Evolutionary conservation across 92 coral and sea anemone species (phyloP).

Genomic region (Epizoanthus fatuus): DNA sequence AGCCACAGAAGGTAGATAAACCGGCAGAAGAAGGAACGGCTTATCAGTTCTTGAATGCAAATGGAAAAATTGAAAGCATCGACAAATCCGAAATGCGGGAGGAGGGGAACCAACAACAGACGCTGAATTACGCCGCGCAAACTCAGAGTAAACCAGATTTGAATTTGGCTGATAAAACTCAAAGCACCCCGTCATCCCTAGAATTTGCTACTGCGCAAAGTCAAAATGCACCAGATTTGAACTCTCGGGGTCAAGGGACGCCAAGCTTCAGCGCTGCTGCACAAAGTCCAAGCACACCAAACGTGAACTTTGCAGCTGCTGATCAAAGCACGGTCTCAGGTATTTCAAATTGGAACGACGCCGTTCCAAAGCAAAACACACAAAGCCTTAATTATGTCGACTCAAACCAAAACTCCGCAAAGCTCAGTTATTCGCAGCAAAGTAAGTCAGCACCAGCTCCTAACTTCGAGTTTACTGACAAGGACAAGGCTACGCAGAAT

Average conservation of each 20-base stretch:
- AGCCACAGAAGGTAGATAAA: background rate
- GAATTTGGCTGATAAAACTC: background rate
- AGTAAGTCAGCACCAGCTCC: background rate
- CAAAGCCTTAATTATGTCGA: constrained; percentile 3
- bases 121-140: background rate
- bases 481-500: background rate
- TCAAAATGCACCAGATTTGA: background rate
- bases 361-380: background rate
- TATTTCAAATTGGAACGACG: background rate
- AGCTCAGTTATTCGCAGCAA: constrained; percentile 32
- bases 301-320: background rate
- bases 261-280: background rate
- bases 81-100: constrained; percentile 8
- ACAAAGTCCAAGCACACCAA: constrained; percentile 4
- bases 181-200: background rate
- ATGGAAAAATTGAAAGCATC: constrained; percentile 31
- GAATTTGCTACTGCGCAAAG: background rate
- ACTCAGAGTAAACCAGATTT: background rate
- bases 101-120: background rate
- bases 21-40: background rate
- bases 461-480: constrained; percentile 27
- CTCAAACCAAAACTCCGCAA: constrained; percentile 16
- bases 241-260: background rate
- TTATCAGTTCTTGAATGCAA: constrained; percentile 31
- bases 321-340: background rate